Base-by-base conservation (phyloP, 2,797 vertebrate genomes). In the Telmatherina bonti region DNA sequence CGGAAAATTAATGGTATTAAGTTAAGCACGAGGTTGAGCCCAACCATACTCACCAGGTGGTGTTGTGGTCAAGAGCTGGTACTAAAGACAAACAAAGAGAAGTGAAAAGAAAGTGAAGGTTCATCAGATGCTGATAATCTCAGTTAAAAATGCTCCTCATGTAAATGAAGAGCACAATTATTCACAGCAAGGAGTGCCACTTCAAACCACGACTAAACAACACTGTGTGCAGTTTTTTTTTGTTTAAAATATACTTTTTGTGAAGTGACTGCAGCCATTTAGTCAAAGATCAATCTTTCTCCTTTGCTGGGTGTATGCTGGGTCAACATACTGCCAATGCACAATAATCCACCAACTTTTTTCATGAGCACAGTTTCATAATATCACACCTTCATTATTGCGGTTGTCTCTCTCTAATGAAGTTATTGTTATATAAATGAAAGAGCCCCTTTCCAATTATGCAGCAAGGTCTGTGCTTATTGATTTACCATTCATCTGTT, bases 401-500 rank as follows among this genome's bases (percentile, higher is more conserved):
- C 16, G 49, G 56, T 67, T 84, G 87, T 84, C 84, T 79, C 67
- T 29, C 57, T 63, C 70, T 26, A 88, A 86, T 88, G 54, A 86
- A 88, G 82, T 87, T 88, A 86, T 83, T 85, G 82, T 86, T 87
- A 62, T 70, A 70, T 70, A 76, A 85, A 77, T 59, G 74, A 76
- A 84, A 82, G 59, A 52, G 71, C 67, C 81, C 30, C 62, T 7
- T 64, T 79, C 63, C 76, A 82, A 87, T 85, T 82, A 82, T 36
- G 58, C 73, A 26, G 79, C 87, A 89, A 91, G 88, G 88, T 85
- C 82, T 81, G 64, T 59, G 62, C 70, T 78, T 85, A 90, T 92
- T 87, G 90, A 92, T 92, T 91, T 86, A 73, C 79, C 87, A 91
- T 91, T 89, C 72, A 81, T 88, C 85, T 85, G 74, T 64, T 89